Conservation (phyloP, 2,113 vertebrate species). For the Poecilia latipinna region DNA sequence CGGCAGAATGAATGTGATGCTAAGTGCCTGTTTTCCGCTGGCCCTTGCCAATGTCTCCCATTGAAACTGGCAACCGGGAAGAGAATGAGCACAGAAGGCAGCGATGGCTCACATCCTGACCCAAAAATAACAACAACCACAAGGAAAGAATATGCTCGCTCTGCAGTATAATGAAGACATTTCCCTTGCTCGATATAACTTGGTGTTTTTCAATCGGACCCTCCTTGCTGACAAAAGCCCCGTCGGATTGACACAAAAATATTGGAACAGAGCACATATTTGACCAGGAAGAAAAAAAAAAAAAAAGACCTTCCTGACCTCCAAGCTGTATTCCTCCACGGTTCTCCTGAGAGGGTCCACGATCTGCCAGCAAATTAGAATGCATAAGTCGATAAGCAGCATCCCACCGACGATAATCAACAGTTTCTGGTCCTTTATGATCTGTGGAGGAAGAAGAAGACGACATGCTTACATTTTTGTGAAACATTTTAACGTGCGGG, state of each 20-base stretch:
- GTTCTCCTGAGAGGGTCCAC: conserved; percentile 97
- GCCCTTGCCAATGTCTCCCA: conserved; percentile 73
- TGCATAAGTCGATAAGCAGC: conserved; percentile 98
- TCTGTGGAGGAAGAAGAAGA: conserved; percentile 80
- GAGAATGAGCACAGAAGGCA: conserved; percentile 62
- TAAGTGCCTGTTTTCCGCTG: conserved; percentile 69
- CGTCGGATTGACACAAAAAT: conserved; percentile 16
- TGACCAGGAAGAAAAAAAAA: not conserved
- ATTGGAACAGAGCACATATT: not conserved
- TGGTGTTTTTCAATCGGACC: conserved; percentile 14
- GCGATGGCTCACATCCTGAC: conserved; percentile 72
- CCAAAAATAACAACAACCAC: conserved; percentile 72
- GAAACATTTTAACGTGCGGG: conserved; percentile 26
- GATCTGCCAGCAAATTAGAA: conserved; percentile 99
- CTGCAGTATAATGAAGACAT: conserved; percentile 39
- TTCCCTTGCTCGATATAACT: conserved; percentile 33
- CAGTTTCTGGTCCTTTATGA: conserved; percentile 99
- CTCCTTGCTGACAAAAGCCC: conserved; percentile 21
- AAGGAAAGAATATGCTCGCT: conserved; percentile 29
- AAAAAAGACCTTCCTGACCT: conserved; percentile 81
- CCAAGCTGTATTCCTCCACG: conserved; percentile 97
- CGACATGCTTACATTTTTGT: conserved; percentile 22
- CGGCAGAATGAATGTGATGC: conserved; percentile 40
- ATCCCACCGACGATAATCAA: conserved; percentile 98
- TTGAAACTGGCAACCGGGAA: conserved; percentile 69